phyloP scores from a whole-genome alignment of 2,113 vertebrate species.

The Corythornis vintsioides region DNA sequence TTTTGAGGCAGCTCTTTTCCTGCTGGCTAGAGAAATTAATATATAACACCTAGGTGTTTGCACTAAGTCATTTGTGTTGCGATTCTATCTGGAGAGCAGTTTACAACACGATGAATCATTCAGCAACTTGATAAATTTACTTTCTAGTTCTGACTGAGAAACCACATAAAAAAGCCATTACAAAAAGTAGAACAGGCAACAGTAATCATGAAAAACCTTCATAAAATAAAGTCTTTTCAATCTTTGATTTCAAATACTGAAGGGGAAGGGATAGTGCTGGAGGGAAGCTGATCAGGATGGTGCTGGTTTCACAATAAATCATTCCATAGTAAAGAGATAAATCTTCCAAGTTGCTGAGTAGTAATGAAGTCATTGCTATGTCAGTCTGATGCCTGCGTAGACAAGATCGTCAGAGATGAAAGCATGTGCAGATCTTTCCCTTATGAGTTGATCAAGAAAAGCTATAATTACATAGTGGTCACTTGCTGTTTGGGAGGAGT shows the following conservation, averaged over 20 bases:
- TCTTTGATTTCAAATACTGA: background rate
- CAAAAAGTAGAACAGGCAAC: background rate
- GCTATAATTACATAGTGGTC: constrained; percentile 38
- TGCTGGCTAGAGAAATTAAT: background rate
- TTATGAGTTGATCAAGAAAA: constrained; percentile 40
- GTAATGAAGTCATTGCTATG: background rate
- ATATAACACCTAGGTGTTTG: background rate
- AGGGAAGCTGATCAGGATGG: background rate
- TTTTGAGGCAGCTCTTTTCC: background rate
- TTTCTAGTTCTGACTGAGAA: background rate
- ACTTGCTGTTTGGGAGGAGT: constrained; percentile 32
- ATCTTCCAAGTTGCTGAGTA: constrained; percentile 9
- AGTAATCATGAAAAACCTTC: background rate
- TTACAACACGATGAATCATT: background rate
- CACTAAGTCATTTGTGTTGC: background rate
- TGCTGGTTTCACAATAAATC: constrained; percentile 27
- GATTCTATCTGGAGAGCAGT: background rate
- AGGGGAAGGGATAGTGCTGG: background rate
- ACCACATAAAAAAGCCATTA: background rate
- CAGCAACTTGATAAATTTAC: background rate
- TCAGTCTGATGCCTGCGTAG: background rate
- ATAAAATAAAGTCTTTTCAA: background rate
- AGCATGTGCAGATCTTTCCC: constrained; percentile 41
- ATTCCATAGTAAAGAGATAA: background rate
- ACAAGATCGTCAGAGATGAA: constrained; percentile 23